Conservation (phyloP, 1,140 invertebrate species). For the Drosophila nebulosa region DNA sequence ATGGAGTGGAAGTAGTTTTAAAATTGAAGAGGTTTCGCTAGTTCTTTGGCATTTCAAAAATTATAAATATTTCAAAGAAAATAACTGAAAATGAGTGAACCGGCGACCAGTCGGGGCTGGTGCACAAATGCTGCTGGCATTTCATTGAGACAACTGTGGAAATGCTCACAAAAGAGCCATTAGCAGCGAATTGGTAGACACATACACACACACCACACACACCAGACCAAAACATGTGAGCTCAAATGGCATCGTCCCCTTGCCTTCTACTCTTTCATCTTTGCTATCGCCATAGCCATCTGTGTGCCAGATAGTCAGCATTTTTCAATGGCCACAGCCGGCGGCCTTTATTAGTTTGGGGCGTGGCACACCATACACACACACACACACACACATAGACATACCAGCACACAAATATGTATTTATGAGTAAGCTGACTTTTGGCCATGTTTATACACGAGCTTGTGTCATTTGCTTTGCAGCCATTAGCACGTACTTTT, state of each 20-base stretch:
- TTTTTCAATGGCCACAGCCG: conserved; percentile 70
- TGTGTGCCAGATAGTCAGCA: conserved; percentile 61
- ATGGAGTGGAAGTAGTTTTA: not conserved
- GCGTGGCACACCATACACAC: conserved; percentile 35
- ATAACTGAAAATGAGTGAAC: conserved; percentile 58
- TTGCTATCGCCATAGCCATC: not conserved
- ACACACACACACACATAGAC: not conserved
- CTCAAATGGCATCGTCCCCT: conserved; percentile 11
- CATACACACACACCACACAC: conserved; percentile 21
- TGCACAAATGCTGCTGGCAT: conserved; percentile 45
- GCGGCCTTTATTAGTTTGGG: conserved; percentile 60
- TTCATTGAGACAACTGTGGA: conserved; percentile 56
- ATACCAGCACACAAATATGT: conserved; percentile 22
- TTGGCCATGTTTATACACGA: conserved; percentile 52
- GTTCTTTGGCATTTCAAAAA: conserved; percentile 61
- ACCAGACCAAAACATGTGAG: conserved; percentile 5
- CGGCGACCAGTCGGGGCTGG: conserved; percentile 12
- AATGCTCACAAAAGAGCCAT: conserved; percentile 76
- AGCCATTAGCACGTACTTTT: conserved; percentile 73
- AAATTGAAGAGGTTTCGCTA: not conserved
- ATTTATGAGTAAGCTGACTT: conserved; percentile 66
- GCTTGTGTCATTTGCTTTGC: conserved; percentile 67
- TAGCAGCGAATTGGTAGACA: conserved; percentile 71
- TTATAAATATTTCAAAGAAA: conserved; percentile 73
- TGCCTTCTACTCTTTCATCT: not conserved